Conservation (phyloP, 37 sponge, comb jelly and placozoan species). For the Mnemiopsis leidyi region DNA sequence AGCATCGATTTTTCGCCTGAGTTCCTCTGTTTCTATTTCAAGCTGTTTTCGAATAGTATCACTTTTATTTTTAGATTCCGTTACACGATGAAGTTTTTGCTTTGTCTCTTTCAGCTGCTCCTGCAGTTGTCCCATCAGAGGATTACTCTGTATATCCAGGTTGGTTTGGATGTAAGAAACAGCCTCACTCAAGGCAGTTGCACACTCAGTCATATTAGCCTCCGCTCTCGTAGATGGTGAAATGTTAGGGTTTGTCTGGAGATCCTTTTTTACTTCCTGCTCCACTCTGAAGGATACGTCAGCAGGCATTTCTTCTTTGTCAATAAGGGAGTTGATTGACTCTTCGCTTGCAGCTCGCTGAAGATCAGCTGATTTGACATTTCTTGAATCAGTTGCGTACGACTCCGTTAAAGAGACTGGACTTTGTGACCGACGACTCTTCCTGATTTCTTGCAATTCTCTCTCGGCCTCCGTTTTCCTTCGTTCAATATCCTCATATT, state of each 20-base stretch:
- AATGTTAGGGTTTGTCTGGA: not conserved
- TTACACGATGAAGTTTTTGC: constrained; percentile 1
- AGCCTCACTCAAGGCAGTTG: constrained; percentile 26
- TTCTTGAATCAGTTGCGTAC: constrained; percentile 43
- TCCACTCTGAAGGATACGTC: not conserved
- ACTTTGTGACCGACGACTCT: constrained; percentile 23
- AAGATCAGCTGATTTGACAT: constrained; percentile 27
- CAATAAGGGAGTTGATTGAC: not conserved
- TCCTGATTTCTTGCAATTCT: constrained; percentile 18
- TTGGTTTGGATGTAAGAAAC: constrained; percentile 56
- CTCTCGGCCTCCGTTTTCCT: constrained; percentile 53
- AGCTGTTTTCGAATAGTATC: constrained; percentile 11
- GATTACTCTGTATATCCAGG: not conserved
- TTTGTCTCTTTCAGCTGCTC: constrained; percentile 50
- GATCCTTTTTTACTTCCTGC: constrained; percentile 1
- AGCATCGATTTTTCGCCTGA: constrained; percentile 9
- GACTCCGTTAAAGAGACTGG: constrained; percentile 21
- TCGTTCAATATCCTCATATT: constrained; percentile 62
- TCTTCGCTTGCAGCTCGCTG: constrained; percentile 33
- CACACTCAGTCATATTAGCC: constrained; percentile 18
- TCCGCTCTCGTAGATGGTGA: constrained; percentile 12
- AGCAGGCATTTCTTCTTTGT: constrained; percentile 27
- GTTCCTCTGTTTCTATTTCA: constrained; percentile 52
- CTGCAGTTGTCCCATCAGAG: not conserved
- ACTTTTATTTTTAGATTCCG: constrained; percentile 5